Evolutionary conservation across 2,888 invertebrate species (phyloP).

Genomic region (Eristalinus sepulchralis): DNA sequence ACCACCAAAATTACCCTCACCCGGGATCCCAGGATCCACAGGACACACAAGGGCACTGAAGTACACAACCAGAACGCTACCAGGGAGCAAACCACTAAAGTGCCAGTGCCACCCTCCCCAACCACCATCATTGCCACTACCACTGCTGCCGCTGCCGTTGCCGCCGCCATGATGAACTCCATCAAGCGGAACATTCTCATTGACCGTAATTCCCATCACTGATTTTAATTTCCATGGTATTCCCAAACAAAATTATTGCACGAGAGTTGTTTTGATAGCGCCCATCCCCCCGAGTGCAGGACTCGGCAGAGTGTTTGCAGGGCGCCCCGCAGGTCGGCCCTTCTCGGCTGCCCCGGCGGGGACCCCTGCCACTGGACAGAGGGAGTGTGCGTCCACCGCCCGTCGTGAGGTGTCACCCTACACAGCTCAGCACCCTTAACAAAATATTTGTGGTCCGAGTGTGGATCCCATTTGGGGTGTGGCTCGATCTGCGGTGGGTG

Average conservation of each 20-base stretch:
- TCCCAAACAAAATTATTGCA: slow-evolving; percentile 65
- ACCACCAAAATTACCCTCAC: slow-evolving; percentile 24
- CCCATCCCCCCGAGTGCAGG: slow-evolving; percentile 21
- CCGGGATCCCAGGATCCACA: slow-evolving; percentile 3
- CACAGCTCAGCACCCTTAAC: slow-evolving; percentile 68
- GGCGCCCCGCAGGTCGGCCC: slow-evolving; percentile 28
- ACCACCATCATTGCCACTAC: background rate
- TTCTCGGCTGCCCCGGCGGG: background rate
- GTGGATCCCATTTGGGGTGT: slow-evolving; percentile 69
- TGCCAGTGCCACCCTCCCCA: background rate
- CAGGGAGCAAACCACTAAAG: background rate
- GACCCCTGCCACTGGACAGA: slow-evolving; percentile 40
- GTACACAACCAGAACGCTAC: background rate
- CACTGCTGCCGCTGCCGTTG: background rate
- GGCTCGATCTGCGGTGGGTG: slow-evolving; percentile 50
- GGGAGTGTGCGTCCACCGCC: background rate
- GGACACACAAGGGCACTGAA: background rate
- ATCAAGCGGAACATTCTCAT: slow-evolving; percentile 50
- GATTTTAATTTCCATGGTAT: slow-evolving; percentile 66
- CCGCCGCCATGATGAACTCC: slow-evolving; percentile 38
- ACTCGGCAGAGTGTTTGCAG: slow-evolving; percentile 38
- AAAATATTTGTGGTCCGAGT: slow-evolving; percentile 66
- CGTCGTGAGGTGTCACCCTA: slow-evolving; percentile 54
- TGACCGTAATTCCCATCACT: slow-evolving; percentile 65
- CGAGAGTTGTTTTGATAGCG: slow-evolving; percentile 64